Evolutionary conservation across 1,140 invertebrate genomes (phyloP).

Genomic region (Aphelinus atriplicis): DNA sequence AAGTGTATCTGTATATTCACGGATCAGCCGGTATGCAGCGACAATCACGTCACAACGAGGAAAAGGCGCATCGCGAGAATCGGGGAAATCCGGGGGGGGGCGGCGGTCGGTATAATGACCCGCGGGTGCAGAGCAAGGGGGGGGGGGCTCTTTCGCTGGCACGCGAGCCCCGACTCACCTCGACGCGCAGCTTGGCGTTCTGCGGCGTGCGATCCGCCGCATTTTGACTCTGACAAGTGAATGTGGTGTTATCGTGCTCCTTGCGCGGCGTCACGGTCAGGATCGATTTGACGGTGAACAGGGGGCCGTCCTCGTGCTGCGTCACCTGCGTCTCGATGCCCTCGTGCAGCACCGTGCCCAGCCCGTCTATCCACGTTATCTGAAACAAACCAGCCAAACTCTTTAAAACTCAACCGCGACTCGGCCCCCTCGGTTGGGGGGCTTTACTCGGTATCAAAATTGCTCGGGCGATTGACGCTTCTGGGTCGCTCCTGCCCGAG

Average conservation of each 20-base stretch:
- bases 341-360: conserved; percentile 81
- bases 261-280: conserved; percentile 85
- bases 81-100: too few relatives aligned
- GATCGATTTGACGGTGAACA: conserved; percentile 85
- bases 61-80: too few relatives aligned
- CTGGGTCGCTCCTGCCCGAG: too few relatives aligned
- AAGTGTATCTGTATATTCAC: too few relatives aligned
- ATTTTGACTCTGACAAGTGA: conserved; percentile 92
- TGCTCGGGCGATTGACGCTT: too few relatives aligned
- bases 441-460: background rate
- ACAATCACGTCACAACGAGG: too few relatives aligned
- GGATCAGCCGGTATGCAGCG: too few relatives aligned
- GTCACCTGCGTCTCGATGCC: conserved; percentile 80
- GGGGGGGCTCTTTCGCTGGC: background rate
- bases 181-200: conserved; percentile 80
- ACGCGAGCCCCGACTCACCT: conserved; percentile 68
- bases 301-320: conserved; percentile 79
- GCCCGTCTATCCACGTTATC: conserved; percentile 93
- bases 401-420: background rate
- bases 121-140: background rate
- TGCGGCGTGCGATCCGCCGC: conserved; percentile 83
- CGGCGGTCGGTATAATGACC: background rate
- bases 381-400: conserved; percentile 59
- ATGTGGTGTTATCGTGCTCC: conserved; percentile 88
- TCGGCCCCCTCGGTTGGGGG: background rate